Evolutionary conservation across 2,113 vertebrate species (phyloP), one percentile per base, ranked within the genome.

Genomic region (Rhinolophus ferrumequinum): DNA sequence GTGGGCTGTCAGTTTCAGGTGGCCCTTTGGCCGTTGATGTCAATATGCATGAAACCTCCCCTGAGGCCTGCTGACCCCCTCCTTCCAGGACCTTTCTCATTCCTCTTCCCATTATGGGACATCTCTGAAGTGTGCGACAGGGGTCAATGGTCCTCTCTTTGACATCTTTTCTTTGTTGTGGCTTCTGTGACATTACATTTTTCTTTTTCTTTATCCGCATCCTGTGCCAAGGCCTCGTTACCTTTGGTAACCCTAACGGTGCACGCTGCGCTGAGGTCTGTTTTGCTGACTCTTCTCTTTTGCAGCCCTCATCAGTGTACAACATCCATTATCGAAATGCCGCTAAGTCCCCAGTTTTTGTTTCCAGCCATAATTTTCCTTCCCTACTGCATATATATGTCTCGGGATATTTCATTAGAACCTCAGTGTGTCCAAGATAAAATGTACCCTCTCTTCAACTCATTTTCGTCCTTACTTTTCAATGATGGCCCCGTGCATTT

Each of bases 91-190:
- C 70, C 52, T 47, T 54, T 66, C 41, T 90, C 26, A 75, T 93
- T 90, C 83, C 35, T 94, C 26, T 82, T 84, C 12, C 47, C 6
- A 19, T 77, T 62, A 73, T 5, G 73, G 77, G 81, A 86, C 30
- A 26, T 80, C 24, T 89, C 66, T 93, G 15, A 92, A 77, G 67
- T 90, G 64, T 88, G 87, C 77, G 47, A 30, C 50, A 88, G 79
- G 21, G 33, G 52, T 91, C 85, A 60, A 35, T 92, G 16, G 6
- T 77, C 47, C n/a, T 90, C 1, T 92, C 90, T 81, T 87, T 82
- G 91, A 82, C 60, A 58, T 89, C 50, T 76, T 64, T 85, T 62
- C 79, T 89, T 93, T 85, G 50, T 24, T 73, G 14, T 93, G 76
- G 22, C 70, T 93, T 72, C 33, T 38, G 0, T 38, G 60, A 76